Percentiles rank a stretch among this genome's conserved stretches.
These are phyloP conservation scores for Eustalomyia histrio DNA, from an alignment of 2,888 invertebrate genomes.

Conservation along the genomic window DNA sequence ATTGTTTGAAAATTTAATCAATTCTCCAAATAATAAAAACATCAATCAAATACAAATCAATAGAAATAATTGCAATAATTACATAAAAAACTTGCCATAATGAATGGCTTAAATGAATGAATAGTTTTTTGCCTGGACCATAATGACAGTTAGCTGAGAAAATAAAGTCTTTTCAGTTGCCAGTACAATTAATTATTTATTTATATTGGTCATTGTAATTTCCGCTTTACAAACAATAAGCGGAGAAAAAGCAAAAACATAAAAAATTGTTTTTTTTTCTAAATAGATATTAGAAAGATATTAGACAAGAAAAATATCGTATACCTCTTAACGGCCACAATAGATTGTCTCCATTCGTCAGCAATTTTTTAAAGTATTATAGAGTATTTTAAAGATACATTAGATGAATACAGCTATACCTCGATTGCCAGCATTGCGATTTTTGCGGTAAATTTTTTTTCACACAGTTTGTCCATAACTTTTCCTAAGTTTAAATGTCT, in stretches of 20 bases:
- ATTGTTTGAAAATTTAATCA: constrained; percentile 10
- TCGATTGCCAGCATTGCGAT: not conserved
- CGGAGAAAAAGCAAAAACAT: not conserved
- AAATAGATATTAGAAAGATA: not conserved
- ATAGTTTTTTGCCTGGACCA: not conserved
- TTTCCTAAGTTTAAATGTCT: no score
- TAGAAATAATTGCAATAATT: constrained; percentile 63
- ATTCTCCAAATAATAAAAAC: constrained; percentile 20
- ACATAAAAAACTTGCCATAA: constrained; percentile 49
- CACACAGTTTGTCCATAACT: no score
- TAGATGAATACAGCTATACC: not conserved
- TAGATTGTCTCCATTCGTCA: constrained; percentile 42
- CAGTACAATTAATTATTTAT: constrained; percentile 27
- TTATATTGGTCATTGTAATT: constrained; percentile 51
- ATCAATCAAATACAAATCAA: constrained; percentile 54
- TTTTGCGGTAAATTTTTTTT: no score
- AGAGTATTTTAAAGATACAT: not conserved
- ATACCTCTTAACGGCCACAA: constrained; percentile 46
- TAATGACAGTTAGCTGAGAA: constrained; percentile 49
- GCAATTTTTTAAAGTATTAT: constrained; percentile 17
- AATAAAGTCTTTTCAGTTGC: constrained; percentile 20
- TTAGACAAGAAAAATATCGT: not conserved
- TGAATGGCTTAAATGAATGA: not conserved
- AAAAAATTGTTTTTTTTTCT: not conserved
- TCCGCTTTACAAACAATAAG: constrained; percentile 36